Conservation (phyloP, 1,140 invertebrate species). For the Drosophila littoralis region DNA sequence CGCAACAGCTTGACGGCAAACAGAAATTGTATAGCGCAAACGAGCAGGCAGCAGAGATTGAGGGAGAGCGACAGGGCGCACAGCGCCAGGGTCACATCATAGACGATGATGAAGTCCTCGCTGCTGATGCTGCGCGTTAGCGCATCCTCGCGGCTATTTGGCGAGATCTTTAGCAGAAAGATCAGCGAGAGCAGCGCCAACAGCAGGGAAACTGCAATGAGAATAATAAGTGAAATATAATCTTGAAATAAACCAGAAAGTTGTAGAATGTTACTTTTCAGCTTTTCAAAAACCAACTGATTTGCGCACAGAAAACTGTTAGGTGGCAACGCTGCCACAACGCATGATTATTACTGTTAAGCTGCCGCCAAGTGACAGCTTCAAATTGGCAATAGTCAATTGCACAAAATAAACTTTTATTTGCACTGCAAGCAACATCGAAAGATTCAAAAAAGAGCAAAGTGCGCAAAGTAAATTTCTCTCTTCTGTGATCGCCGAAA, state of each 20-base stretch:
- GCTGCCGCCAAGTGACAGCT: too few species aligned
- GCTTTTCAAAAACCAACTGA: background rate
- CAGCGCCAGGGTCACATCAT: conserved; percentile 95
- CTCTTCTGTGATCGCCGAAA: too few species aligned
- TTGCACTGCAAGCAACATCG: too few species aligned
- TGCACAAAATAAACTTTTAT: too few species aligned
- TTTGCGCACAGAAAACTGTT: background rate
- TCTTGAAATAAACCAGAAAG: background rate
- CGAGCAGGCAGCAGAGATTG: conserved; percentile 95
- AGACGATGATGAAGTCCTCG: conserved; percentile 94
- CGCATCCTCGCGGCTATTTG: conserved; percentile 85
- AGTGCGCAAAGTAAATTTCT: too few species aligned
- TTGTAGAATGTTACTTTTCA: background rate
- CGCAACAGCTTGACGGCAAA: conserved; percentile 96
- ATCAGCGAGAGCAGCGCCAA: conserved; percentile 93
- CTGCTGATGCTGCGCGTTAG: conserved; percentile 84
- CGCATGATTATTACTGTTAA: background rate
- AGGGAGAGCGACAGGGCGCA: conserved; percentile 94
- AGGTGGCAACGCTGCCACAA: background rate
- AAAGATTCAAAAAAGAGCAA: too few species aligned
- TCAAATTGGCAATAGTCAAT: too few species aligned
- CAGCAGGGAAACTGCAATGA: conserved; percentile 88
- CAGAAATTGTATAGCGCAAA: conserved; percentile 97
- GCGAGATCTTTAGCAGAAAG: conserved; percentile 93
- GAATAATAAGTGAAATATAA: conserved; percentile 1